Conservation (phyloP, 2,797 vertebrate species). For the Sebastolobus alascanus region DNA sequence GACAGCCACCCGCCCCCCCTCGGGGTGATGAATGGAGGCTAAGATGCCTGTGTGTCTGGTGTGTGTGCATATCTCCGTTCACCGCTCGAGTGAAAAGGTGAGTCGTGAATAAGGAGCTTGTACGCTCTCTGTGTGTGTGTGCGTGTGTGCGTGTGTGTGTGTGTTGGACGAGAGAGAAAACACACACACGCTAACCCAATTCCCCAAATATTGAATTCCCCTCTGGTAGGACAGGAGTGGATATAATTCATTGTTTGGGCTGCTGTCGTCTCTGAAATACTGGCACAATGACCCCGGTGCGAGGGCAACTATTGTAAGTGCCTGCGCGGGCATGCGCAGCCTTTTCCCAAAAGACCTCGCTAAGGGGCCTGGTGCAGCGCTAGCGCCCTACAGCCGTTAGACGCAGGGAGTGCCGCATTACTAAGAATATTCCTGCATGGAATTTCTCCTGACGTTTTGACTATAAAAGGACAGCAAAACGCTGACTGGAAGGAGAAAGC, state of each 20-base stretch:
- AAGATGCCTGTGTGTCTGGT: constrained; percentile 81
- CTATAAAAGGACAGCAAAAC: constrained; percentile 99
- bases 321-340: constrained; percentile 13
- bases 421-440: constrained; percentile 87
- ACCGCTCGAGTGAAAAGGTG: constrained; percentile 65
- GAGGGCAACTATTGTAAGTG: constrained; percentile 56
- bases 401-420: constrained; percentile 82
- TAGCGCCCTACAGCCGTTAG: constrained; percentile 40
- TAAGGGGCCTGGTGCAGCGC: constrained; percentile 44
- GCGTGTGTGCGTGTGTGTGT: constrained; percentile 7
- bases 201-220: constrained; percentile 75
- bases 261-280: constrained; percentile 62
- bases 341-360: constrained; percentile 67
- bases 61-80: constrained; percentile 59
- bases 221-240: constrained; percentile 37
- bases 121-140: constrained; percentile 7
- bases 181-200: constrained; percentile 60
- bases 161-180: constrained; percentile 16
- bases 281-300: constrained; percentile 73
- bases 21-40: constrained; percentile 93
- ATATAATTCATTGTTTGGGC: constrained; percentile 71
- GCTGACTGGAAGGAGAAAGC: constrained; percentile 98
- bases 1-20: constrained; percentile 85
- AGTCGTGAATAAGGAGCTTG: constrained; percentile 71
- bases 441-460: constrained; percentile 91